Base-by-base conservation (phyloP, 2,888 invertebrate species). In the Drosophila paramelanica region DNA sequence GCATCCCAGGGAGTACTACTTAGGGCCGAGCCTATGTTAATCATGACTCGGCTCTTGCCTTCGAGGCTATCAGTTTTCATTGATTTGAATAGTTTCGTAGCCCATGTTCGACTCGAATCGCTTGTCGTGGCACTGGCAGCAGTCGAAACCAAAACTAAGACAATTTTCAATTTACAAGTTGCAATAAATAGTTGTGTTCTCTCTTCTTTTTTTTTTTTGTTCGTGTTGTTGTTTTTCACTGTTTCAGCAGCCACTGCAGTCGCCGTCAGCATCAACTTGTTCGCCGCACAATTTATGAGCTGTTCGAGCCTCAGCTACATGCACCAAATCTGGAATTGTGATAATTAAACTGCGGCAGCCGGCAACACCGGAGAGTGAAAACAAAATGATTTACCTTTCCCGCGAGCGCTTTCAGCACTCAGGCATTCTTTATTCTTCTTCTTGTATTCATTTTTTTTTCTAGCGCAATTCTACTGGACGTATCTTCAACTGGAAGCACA, bases 1-100 rank as follows among this genome's bases (percentile, higher is more conserved):
- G 53, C 39, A 67, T 46, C 49, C 50, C 20, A 43, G 25, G 10
- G 52, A 52, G 58, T 42, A 52, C 56, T 76, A 77, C 66, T 77
- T 78, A 78, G 73, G 76, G 57, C 68, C 57, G 46, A 51, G 77
- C 64, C 83, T 67, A 88, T 88, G 87, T 86, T 83, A 88, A 84
- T 84, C 88, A 80, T 86, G 81, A 67, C 77, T 79, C 69, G 67
- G 66, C 42, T 51, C 39, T 36, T 74, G 84, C 87, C 89, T 72
- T 46, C 70, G 68, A 73, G 88, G 87, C 89, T 77, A 84, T 87
- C 89, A 84, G 87, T 80, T 88, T 77, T 76, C 85, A 82, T 86
- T 85, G 85, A 88, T 85, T 85, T 85, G 88, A 83, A 85, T 88
- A 77, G 77, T 69, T 76, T 79, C 43, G n/a, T 56, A 43, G 27